Conservation (phyloP, 2,888 invertebrate species). For the Zeuzera pyrina region DNA sequence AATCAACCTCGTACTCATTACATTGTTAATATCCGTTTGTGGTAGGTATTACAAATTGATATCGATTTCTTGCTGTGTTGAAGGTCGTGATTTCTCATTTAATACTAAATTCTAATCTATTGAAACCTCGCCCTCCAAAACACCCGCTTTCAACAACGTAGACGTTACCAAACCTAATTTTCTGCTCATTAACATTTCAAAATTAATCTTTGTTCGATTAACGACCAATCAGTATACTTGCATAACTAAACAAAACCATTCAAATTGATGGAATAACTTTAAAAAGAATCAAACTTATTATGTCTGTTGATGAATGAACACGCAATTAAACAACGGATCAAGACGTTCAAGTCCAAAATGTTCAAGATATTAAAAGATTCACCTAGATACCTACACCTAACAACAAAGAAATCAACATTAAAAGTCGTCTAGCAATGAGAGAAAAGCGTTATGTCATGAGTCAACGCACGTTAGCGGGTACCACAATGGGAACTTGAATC, state of each 20-base stretch:
- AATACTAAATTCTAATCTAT: neutral
- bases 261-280: constrained; percentile 14
- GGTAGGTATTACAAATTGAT: neutral
- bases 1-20: no score
- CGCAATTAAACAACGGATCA: no score
- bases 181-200: constrained; percentile 26
- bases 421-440: no score
- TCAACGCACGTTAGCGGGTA: neutral
- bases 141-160: constrained; percentile 14
- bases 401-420: no score
- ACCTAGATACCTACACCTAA: no score
- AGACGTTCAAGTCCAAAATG: no score
- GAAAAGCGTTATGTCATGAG: neutral
- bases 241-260: constrained; percentile 11
- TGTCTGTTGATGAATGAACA: no score
- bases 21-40: no score
- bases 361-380: no score
- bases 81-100: neutral
- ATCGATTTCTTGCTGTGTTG: neutral
- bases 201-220: constrained; percentile 12
- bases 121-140: constrained; percentile 4
- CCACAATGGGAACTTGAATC: constrained; percentile 6
- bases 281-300: no score
- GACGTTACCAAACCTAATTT: constrained; percentile 25
- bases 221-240: constrained; percentile 14